A percentile compares a stretch with the other conserved stretches of the same genome.
Conservation (phyloP, 2,113 vertebrate species). For the Heteronetta atricapilla region DNA sequence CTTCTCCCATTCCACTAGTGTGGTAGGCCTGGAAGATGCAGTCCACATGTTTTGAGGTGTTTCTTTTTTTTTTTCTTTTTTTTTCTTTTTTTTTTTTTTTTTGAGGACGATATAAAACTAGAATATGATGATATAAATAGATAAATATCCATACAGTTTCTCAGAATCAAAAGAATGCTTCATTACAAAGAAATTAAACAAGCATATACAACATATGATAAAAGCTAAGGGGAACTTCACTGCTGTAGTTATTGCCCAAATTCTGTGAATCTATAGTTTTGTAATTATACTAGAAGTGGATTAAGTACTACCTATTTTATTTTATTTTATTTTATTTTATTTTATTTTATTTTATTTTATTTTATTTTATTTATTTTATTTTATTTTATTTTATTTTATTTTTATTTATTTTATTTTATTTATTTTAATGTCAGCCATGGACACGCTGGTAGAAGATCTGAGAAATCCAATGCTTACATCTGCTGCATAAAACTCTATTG, state of each 20-base stretch:
- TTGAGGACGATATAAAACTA: neutral
- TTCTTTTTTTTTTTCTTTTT: too few species aligned
- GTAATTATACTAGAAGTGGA: neutral
- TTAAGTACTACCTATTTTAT: neutral
- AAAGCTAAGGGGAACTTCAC: neutral
- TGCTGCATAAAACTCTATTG: rapidly evolving
- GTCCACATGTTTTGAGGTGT: neutral
- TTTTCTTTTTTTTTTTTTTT: too few species aligned
- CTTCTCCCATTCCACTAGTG: neutral
- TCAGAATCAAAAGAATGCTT: neutral
- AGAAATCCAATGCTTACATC: neutral
- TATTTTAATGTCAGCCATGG: neutral
- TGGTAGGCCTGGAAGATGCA: neutral
- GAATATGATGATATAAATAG: too few species aligned
- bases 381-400: neutral
- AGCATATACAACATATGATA: neutral
- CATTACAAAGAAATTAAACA: neutral
- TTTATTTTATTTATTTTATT: neutral
- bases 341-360: neutral
- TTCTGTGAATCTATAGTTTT: neutral
- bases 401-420: neutral
- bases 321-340: neutral
- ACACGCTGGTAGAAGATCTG: neutral
- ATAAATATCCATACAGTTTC: neutral
- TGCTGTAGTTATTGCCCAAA: neutral